Base-by-base conservation (phyloP, 2,888 invertebrate species). In the Cynaeus angustus region DNA sequence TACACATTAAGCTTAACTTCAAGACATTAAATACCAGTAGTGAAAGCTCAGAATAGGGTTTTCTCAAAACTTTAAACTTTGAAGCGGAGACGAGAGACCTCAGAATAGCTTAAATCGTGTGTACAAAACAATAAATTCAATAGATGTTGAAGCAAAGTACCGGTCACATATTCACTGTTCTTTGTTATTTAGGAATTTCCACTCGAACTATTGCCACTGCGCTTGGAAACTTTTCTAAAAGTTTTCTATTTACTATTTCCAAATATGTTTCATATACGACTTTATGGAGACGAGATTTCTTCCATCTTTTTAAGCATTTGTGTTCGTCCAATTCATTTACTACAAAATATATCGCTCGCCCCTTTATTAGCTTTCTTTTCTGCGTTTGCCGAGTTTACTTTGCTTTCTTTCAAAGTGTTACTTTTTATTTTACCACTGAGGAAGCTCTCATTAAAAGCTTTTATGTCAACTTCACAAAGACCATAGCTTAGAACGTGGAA, bases 111-210 rank as follows among this genome's bases (percentile, higher is more conserved):
- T 73, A 77, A 77, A 77, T 78, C 75, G 74, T 66, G 72, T 74
- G 76, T 73, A 75, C 77, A 74, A 76, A 74, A 77, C 77, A 75
- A 78, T 77, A 78, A 78, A 78, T 76, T 72, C 72, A 72, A 77
- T 75, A 71, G 74, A 75, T 73, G 76, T 74, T 75, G 70, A 74
- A 74, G 71, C 70, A 70, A 74, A 71, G 75, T 73, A 62, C 62
- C 68, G 62, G 68, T 62, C 55, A 68, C 75, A 75, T 72, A 74
- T 75, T 75, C 64, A 50, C 69, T 58, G 72, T 72, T 73, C 70
- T 71, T 71, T 74, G 76, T 78, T 78, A 77, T 79, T 79, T 79
- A 76, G 74, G 76, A 62, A 78, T 76, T 79, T 79, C 79, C 79
- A 78, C 73, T 77, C 68, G 76, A 76, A 68, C 74, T 74, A 72